Evolutionary conservation across 2,888 invertebrate species (phyloP), one percentile per base, ranked within the genome.

Genomic region (Eutolmus rufibarbis): DNA sequence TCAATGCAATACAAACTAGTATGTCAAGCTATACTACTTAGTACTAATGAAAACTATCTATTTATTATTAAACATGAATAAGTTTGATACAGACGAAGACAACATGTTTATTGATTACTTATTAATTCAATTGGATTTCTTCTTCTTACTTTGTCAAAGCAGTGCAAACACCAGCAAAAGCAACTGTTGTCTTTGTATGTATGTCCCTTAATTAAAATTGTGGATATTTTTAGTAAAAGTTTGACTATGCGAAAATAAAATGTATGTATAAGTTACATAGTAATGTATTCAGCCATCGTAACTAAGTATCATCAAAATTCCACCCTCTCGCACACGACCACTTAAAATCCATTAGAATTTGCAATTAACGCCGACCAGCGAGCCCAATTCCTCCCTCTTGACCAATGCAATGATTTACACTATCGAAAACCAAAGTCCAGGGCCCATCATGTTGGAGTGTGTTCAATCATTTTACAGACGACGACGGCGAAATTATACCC

Each of bases 331-430:
- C 56, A 81, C 56, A 51, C 56, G 43, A 81, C 56, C 81, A 56
- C 19, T 28, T 19, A 31, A 31, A 51, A 31, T 81, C 81, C 51
- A 81, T 34, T 81, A 81, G 31, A 56, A 81, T 43, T 81, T 51
- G 31, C 56, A 81, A 34, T 81, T 43, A 14, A 23, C 23, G 5
- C 9, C 8, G 51, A 34, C 40, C 46, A 43, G 23, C 23, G 14
- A 12, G 28, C 19, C 79, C 12, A 23, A 28, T 23, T 23, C 34
- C 14, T 40, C 8, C 37, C 37, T 57, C 23, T 37, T 57, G 84
- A 28, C 66, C 66, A 84, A 31, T 66, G 51, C 40, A 66, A 84
- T 84, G 66, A 84, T 84, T 84, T 84, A 84, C 84, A 84, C 84
- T 74, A 84, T 84, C 43, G 51, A 66, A 84, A 74, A 74, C 66